Evolutionary conservation across 2,113 vertebrate genomes (phyloP), one percentile per base, ranked within the genome.

Genomic region (Rhodinocichla rosea): DNA sequence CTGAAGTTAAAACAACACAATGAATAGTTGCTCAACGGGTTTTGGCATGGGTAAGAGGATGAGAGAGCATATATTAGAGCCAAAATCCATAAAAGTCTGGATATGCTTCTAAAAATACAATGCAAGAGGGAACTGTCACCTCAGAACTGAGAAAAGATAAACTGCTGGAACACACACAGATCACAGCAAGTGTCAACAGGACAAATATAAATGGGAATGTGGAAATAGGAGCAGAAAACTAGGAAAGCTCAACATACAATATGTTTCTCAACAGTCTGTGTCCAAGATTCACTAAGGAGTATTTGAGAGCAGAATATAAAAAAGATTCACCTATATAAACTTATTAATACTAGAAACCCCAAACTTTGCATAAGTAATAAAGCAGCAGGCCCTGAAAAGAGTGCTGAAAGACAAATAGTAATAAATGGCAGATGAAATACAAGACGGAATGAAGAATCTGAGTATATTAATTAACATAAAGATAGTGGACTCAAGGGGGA

Each of bases 381-480:
- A 87, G 81, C 35, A 87, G 65, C 15, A 74, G 49, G n/a, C 39
- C 71, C 28, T 57, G 32, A 47, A 85, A 69, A 71, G 59, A 80
- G 39, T 35, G 42, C 18, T 89, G 76, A 50, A 76, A 73, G 55
- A 69, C 23, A 69, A 80, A 88, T 0, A 65, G 45, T 24, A 64
- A 93, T 56, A 85, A 90, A 89, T 22, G 44, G 13, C 17, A 5
- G 23, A 88, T 40, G 13, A 91, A 92, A 81, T 53, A 81, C 62
- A 88, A 42, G 47, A 71, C 69, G 39, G 69, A 95, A 77, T 33
- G 21, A 55, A 84, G 71, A 94, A 21, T 53, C 50, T 68, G 69
- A 92, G 37, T 33, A 40, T 13, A 20, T 86, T 93, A 92, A 85
- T 94, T 94, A 95, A 81, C 40, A 89, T 26, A 86, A 83, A 81